Percentiles rank a stretch among this genome's conserved stretches.
Evolutionary conservation across 35 echinoderm and acorn worm species (phyloP).

Genomic region (Lytechinus variegatus): DNA sequence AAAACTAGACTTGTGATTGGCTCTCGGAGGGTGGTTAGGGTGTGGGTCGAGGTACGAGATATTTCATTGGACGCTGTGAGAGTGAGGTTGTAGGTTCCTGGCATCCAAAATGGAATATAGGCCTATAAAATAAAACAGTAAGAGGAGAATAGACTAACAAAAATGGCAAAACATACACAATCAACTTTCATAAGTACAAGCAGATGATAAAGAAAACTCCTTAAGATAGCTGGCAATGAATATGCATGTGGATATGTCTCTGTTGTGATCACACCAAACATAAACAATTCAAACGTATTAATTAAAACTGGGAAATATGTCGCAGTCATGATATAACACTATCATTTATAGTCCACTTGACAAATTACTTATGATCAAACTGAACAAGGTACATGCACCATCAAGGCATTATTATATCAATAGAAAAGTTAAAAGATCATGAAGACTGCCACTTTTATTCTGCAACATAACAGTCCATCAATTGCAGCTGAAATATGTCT

Average conservation of each 20-base stretch:
- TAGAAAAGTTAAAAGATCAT: background rate
- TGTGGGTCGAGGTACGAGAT: conserved; percentile 38
- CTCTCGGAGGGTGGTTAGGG: conserved; percentile 71
- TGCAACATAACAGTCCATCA: too few species aligned
- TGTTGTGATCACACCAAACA: background rate
- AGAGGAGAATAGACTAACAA: background rate
- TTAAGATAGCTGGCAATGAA: background rate
- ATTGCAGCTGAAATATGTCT: too few species aligned
- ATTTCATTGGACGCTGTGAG: conserved; percentile 75
- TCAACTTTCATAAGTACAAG: background rate
- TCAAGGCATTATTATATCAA: too few species aligned
- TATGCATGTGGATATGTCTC: background rate
- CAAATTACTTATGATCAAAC: background rate
- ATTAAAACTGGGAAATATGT: background rate
- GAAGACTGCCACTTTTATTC: background rate
- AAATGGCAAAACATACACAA: background rate
- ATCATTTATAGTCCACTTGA: too few species aligned
- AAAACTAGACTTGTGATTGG: conserved; percentile 68
- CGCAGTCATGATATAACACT: too few species aligned
- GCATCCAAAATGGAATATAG: conserved; percentile 57
- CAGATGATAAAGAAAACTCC: background rate
- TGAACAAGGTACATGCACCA: too few species aligned
- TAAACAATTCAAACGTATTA: background rate
- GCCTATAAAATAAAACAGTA: conserved; percentile 23
- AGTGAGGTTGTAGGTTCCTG: conserved; percentile 83